phyloP scores from a whole-genome alignment of 1,140 invertebrate species.

The Mizuhopecten yessoensis region DNA sequence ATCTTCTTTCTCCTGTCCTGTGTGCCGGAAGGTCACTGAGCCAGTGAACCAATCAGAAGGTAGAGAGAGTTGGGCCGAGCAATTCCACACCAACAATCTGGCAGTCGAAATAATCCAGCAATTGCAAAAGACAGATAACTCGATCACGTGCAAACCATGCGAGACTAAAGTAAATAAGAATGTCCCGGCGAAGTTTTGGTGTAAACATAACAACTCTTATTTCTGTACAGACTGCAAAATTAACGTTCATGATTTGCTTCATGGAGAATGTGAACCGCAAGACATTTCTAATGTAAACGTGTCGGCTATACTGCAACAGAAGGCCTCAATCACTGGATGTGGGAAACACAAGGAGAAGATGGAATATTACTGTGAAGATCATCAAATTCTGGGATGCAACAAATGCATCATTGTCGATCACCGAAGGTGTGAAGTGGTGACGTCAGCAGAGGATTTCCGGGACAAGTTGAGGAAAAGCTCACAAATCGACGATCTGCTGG shows the following conservation, averaged over 20 bases:
- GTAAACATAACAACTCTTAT: not conserved
- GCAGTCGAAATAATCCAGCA: not conserved
- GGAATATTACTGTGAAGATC: conserved; percentile 67
- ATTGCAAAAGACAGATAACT: not conserved
- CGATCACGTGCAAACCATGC: not conserved
- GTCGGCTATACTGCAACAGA: not conserved
- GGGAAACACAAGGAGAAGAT: conserved; percentile 41
- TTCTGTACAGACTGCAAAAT: not conserved
- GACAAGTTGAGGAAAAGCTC: not conserved
- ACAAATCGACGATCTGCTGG: not conserved
- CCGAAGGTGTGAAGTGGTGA: conserved; percentile 63
- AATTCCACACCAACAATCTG: conserved; percentile 41
- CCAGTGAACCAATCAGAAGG: conserved; percentile 48
- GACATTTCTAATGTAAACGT: not conserved
- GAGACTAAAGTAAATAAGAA: not conserved
- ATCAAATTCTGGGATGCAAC: conserved; percentile 63
- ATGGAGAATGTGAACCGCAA: not conserved
- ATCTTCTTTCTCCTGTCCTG: conserved; percentile 47
- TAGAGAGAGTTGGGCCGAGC: conserved; percentile 46
- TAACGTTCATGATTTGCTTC: not conserved
- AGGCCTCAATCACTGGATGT: not conserved
- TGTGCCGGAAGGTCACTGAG: conserved; percentile 47
- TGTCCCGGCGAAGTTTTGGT: not conserved
- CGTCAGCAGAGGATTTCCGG: conserved; percentile 54
- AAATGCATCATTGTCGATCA: conserved; percentile 67